Evolutionary conservation across 2,888 invertebrate species (phyloP), one percentile per base, ranked within the genome.

Genomic region (Xylota sylvarum): DNA sequence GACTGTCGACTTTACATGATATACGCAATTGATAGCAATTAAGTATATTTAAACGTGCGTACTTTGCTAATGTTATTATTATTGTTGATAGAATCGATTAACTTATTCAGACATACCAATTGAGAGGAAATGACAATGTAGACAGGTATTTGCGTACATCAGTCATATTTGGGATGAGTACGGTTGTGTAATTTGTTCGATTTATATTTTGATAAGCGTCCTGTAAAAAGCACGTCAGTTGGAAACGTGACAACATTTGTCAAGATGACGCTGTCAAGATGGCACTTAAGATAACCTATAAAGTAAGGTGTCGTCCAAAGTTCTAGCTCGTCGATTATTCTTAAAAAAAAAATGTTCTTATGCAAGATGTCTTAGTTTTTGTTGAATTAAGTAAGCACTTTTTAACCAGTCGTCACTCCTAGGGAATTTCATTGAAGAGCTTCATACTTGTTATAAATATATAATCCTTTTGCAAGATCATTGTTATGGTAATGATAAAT

Each of bases 91-190:
- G 58, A 72, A 10, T 50, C 14, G 37, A 35, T 35, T 48, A 46
- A 48, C 48, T 48, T 35, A 48, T 32, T 12, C 5, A 17, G 48
- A 4, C 19, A 50, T 48, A 9, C 27, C 7, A 60, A 60, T 27
- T 37, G 35, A 7, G 48, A 23, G 48, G 37, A 50, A 73, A 60
- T 43, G 30, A 35, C 56, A 46, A n/a, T 70, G 32, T 62, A 37
- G 60, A 50, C 50, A 50, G 60, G 17, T 62, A 62, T 46, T 72
- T 72, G 72, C 58, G 19, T 48, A 46, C 23, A 5, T 58, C 19
- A 14, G 5, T 23, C 58, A 10, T 60, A 37, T 48, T 35, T 19
- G 72, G 32, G 17, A 32, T 7, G 17, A 10, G 4, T 19, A 14
- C 10, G 17, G 7, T 58, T 72, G 23, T 48, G 55, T 17, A 43